Conservation (phyloP, 2,888 invertebrate genomes). For the Parnassius orleans region DNA sequence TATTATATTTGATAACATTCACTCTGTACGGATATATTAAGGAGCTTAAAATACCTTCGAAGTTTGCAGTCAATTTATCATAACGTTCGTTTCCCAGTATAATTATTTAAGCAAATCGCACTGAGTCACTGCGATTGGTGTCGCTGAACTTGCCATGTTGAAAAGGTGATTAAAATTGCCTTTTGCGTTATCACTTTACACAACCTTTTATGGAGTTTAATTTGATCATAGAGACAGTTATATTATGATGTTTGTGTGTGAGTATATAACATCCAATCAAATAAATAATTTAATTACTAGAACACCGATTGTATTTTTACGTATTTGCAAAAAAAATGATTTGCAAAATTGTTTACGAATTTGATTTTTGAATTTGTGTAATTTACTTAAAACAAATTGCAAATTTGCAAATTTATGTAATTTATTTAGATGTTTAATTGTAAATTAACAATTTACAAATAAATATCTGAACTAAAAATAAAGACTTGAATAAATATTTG, state of each 20-base stretch:
- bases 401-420: too few relatives aligned
- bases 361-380: too few relatives aligned
- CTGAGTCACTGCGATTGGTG: constrained; percentile 29
- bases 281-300: not conserved
- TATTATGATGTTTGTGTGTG: too few relatives aligned
- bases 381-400: too few relatives aligned
- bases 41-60: constrained; percentile 1
- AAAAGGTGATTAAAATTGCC: constrained; percentile 25
- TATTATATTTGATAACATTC: too few relatives aligned
- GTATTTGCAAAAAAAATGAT: too few relatives aligned
- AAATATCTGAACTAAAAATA: too few relatives aligned
- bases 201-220: not conserved
- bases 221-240: not conserved
- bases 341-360: too few relatives aligned
- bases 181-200: constrained; percentile 6
- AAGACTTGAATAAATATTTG: too few relatives aligned
- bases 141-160: constrained; percentile 25
- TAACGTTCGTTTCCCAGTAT: constrained; percentile 23
- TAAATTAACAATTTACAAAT: too few relatives aligned
- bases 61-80: constrained; percentile 29
- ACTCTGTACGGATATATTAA: not conserved
- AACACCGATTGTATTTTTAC: not conserved
- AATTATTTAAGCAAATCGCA: constrained; percentile 27
- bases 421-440: too few relatives aligned
- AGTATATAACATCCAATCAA: not conserved